Evolutionary conservation across 2,888 invertebrate genomes (phyloP), one percentile per base, ranked within the genome.

Genomic region (Himalopsyche japonica): DNA sequence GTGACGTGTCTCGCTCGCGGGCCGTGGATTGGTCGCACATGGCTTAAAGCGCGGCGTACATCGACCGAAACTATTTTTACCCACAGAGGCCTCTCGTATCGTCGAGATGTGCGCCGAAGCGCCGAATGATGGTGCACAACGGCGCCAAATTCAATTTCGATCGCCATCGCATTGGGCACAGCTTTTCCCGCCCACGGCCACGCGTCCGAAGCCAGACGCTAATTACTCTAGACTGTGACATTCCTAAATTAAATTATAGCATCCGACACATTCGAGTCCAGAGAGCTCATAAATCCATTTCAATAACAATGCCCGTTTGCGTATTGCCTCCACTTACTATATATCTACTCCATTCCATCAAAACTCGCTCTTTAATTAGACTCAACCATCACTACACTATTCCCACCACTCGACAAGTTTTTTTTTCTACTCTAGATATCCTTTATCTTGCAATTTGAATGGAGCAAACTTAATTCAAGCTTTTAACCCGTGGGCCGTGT

Each of bases 61-160:
- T 76, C 76, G 76, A 76, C 76, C 76, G 76, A 76, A 76, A 76
- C 76, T 76, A 76, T 76, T 76, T 76, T 76, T 76, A 76, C 76
- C 76, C 76, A 76, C 34, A 76, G 76, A 76, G 76, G 76, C 76
- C 76, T 76, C 76, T 76, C 76, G 76, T 34, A 27, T 76, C 76
- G 57, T n/a, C 57, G 57, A 57, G 57, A n/a, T 57, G 20, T 57
- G 57, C 57, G 57, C 57, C 57, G 57, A 57, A 57, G 20, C 57
- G 57, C 57, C 57, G 57, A 57, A 57, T 20, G 57, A 57, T 24
- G 57, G 57, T 27, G 34, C 30, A n/a, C 32, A 30, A 27, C 76
- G 76, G 76, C 76, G 76, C 32, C 76, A 76, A 76, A 76, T 76
- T 76, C 76, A 76, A 76, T 76, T 76, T 76, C 32, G 76, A 76